Evolutionary conservation across 2,888 invertebrate species (phyloP), one percentile per base, ranked within the genome.

Genomic region (Carabus problematicus): DNA sequence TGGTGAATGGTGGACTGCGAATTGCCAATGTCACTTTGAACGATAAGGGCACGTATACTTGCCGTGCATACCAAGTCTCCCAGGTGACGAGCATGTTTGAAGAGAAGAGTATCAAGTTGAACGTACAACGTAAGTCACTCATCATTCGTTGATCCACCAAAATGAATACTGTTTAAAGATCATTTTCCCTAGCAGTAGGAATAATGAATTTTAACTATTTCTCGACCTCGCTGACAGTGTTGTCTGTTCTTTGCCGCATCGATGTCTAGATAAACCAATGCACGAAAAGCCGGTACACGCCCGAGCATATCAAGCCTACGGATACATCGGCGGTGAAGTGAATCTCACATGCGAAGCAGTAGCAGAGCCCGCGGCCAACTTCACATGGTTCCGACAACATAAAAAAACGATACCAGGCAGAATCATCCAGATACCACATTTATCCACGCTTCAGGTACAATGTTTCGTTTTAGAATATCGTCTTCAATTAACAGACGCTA

Each of bases 321-420:
- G 84, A 6, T 84, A 82, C 73, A 74, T 86, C 56, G 84, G 84
- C 49, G 87, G 88, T 14, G 80, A 79, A 41, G 85, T 84, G 1
- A 86, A 86, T 76, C 81, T 89, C 70, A 85, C 85, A 9, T 89
- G 92, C 49, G 97, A 97, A 80, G 95, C 94, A 91, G 89, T 91
- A 73, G 85, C 88, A 52, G 85, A 88, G 72, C 89, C 79, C 81
- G 84, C 75, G 77, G 85, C 76, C 78, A 83, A 73, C 71, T 79
- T 81, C 75, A 75, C 87, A 84, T 64, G 81, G 83, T 71, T 85
- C 85, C 3, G 85, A 85, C 75, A 78, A 70, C 77, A 78, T 62
- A 75, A 77, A 71, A 74, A 73, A 29, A 71, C 71, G 58, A 72
- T 72, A 66, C 70, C 54, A 52, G 71, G 14, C 40, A 81, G 74